These are phyloP conservation scores for Pitangus sulphuratus DNA, from an alignment of 2,797 vertebrate genomes.

Conservation along the genomic window DNA sequence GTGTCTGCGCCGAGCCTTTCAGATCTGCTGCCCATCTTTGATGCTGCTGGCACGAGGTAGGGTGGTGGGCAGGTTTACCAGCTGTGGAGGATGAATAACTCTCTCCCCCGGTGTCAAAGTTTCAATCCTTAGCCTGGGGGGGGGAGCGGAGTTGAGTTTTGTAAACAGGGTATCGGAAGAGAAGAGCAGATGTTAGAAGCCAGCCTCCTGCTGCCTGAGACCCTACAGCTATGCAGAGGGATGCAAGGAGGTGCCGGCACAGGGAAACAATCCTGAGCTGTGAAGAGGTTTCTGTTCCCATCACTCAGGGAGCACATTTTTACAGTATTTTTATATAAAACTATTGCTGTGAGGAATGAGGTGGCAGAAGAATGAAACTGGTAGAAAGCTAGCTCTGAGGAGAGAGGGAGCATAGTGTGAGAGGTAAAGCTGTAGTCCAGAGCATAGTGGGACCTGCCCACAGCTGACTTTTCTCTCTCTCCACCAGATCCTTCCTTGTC, in stretches of 20 bases:
- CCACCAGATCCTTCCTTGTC: neutral
- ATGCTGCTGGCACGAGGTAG: accelerated
- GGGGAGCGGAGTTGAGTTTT: accelerated
- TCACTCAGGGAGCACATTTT: neutral
- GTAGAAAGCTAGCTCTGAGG: neutral
- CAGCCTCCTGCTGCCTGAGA: neutral
- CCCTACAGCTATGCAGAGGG: neutral
- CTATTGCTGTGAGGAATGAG: neutral
- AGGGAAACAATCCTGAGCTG: neutral
- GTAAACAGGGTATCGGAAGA: neutral
- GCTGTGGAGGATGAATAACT: neutral
- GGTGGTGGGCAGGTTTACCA: neutral
- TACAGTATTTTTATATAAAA: neutral
- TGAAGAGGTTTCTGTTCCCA: neutral
- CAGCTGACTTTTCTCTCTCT: neutral
- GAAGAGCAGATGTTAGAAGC: neutral
- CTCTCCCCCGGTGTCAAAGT: neutral
- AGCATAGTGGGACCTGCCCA: neutral
- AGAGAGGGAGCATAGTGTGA: neutral
- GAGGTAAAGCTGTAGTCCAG: neutral
- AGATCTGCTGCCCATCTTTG: neutral
- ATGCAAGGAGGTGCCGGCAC: accelerated
- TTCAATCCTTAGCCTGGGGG: neutral
- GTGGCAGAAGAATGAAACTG: accelerated
- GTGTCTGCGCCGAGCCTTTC: neutral